These are phyloP conservation scores for Leptopterna dolabrata DNA, from an alignment of 2,888 invertebrate species.

Conservation along the genomic window DNA sequence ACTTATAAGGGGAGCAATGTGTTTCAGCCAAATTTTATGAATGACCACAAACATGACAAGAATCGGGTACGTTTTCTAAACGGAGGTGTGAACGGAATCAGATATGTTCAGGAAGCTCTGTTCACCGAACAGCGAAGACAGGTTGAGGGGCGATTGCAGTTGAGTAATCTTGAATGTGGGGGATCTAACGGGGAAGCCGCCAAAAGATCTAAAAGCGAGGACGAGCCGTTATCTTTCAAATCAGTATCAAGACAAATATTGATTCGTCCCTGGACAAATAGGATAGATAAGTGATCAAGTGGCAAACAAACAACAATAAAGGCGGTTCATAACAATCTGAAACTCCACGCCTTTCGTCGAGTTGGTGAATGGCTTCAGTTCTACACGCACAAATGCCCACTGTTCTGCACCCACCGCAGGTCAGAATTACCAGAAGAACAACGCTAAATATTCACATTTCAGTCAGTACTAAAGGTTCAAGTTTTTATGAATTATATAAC, in stretches of 20 bases:
- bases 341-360: neutral
- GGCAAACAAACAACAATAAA: slow-evolving; percentile 50
- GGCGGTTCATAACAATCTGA: slow-evolving; percentile 48
- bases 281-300: slow-evolving; percentile 45
- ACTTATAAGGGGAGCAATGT: no score
- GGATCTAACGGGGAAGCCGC: neutral
- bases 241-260: slow-evolving; percentile 45
- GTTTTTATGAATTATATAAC: no score
- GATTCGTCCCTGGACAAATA: slow-evolving; percentile 35
- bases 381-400: neutral
- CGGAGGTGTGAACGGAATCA: no score
- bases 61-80: no score
- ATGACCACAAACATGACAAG: no score
- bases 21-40: no score
- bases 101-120: no score
- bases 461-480: no score
- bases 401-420: neutral
- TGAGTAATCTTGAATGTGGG: neutral
- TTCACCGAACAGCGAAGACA: neutral
- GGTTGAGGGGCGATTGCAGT: neutral
- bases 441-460: no score
- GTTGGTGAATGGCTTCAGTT: slow-evolving; percentile 22
- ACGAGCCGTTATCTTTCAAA: slow-evolving; percentile 22
- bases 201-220: slow-evolving; percentile 4
- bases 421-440: neutral